Percentiles rank a stretch among this genome's conserved stretches.
These are phyloP conservation scores for Agrotis exclamationis DNA, from an alignment of 2,888 invertebrate genomes.

Conservation along the genomic window DNA sequence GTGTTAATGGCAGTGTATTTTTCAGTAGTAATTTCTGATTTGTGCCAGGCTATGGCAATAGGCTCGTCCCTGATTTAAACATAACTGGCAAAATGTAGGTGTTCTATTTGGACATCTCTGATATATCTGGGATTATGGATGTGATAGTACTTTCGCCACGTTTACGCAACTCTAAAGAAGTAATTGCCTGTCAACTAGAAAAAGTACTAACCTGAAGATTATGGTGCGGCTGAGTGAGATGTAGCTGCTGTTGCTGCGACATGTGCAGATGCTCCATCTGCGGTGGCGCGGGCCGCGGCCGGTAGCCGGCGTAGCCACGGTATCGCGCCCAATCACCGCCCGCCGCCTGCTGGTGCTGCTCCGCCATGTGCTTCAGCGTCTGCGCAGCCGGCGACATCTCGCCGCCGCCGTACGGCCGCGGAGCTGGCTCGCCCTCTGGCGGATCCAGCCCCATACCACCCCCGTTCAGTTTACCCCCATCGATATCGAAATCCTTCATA, in stretches of 20 bases:
- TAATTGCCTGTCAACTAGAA: constrained; percentile 1
- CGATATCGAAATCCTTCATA: constrained; percentile 95
- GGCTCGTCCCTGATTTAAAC: background rate
- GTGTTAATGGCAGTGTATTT: background rate
- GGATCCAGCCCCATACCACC: constrained; percentile 81
- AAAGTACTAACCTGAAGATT: constrained; percentile 94
- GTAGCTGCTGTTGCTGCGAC: constrained; percentile 97
- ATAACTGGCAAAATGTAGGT: background rate
- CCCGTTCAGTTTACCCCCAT: constrained; percentile 83
- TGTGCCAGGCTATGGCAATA: background rate
- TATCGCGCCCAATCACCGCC: constrained; percentile 91
- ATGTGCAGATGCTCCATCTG: constrained; percentile 93
- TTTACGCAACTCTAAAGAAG: background rate
- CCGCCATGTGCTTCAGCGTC: constrained; percentile 99
- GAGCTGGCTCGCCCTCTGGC: constrained; percentile 86
- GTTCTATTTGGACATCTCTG: background rate
- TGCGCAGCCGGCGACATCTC: constrained; percentile 98
- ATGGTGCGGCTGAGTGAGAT: constrained; percentile 95
- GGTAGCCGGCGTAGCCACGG: constrained; percentile 90
- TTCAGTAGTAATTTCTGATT: background rate
- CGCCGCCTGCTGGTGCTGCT: constrained; percentile 96
- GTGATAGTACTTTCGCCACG: background rate
- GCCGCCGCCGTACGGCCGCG: constrained; percentile 89
- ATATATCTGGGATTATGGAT: no score
- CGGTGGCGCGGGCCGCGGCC: constrained; percentile 84